These are phyloP conservation scores for Dendrolimus houi DNA, from an alignment of 2,888 invertebrate species.

Conservation along the genomic window DNA sequence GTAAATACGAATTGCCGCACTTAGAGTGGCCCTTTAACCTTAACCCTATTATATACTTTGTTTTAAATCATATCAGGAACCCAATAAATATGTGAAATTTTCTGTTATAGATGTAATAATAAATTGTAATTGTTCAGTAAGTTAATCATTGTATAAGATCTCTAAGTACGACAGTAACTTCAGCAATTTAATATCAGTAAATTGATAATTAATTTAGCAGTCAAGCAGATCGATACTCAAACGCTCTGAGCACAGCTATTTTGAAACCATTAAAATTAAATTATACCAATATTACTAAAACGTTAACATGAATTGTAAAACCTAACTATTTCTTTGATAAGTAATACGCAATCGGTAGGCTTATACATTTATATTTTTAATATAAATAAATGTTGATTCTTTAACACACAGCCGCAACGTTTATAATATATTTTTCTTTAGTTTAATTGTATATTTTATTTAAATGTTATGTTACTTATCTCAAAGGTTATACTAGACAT, in stretches of 20 bases:
- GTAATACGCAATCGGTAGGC: constrained; percentile 1
- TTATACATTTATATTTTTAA: constrained; percentile 17
- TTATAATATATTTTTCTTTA: constrained; percentile 2
- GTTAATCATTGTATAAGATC: too few relatives aligned
- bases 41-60: too few relatives aligned
- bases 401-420: constrained; percentile 52
- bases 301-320: constrained; percentile 3
- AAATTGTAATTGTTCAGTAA: too few relatives aligned
- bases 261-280: neutral
- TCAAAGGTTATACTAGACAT: too few relatives aligned
- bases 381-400: constrained; percentile 44
- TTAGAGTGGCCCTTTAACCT: too few relatives aligned
- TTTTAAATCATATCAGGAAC: too few relatives aligned
- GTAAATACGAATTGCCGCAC: too few relatives aligned
- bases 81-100: too few relatives aligned
- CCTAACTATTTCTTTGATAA: constrained; percentile 6
- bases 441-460: neutral
- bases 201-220: too few relatives aligned
- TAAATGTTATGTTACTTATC: neutral
- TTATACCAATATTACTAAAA: constrained; percentile 19
- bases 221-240: too few relatives aligned
- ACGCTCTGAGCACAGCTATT: neutral
- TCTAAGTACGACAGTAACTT: too few relatives aligned
- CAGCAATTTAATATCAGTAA: neutral
- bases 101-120: too few relatives aligned